Conservation (phyloP, 2,888 invertebrate species). For the Drosophila gaucha region DNA sequence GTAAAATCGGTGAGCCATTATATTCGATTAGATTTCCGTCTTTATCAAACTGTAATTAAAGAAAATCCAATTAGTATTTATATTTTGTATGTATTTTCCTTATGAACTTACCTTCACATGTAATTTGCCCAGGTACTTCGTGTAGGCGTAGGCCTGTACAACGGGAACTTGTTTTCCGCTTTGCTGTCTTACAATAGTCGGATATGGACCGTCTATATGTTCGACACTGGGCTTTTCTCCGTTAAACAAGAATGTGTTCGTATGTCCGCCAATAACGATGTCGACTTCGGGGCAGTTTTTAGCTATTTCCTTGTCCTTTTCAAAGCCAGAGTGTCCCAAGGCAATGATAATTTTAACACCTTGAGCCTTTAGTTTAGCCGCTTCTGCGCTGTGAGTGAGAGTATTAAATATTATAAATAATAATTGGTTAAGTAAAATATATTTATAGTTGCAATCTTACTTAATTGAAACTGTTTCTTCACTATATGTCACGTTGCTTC, state of each 20-base stretch:
- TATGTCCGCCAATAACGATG: conserved; percentile 95
- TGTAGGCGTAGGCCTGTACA: conserved; percentile 95
- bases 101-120: conserved; percentile 84
- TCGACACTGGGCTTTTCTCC: conserved; percentile 90
- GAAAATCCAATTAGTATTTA: background rate
- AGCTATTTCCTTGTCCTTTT: conserved; percentile 91
- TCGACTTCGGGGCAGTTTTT: conserved; percentile 91
- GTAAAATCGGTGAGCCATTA: conserved; percentile 91
- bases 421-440: no score
- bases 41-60: conserved; percentile 87
- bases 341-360: conserved; percentile 94
- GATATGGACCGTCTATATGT: conserved; percentile 90
- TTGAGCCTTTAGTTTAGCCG: conserved; percentile 86
- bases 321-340: conserved; percentile 94
- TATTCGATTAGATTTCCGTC: conserved; percentile 89
- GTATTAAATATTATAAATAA: no score
- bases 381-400: conserved; percentile 86
- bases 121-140: conserved; percentile 94
- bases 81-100: background rate
- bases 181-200: conserved; percentile 89
- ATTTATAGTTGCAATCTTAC: no score
- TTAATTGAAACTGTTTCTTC: conserved; percentile 90
- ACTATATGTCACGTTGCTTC: conserved; percentile 86
- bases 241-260: conserved; percentile 94
- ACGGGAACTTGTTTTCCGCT: conserved; percentile 91